Evolutionary conservation across 2,888 invertebrate genomes (phyloP).

Genomic region (Synanthedon myopaeformis): DNA sequence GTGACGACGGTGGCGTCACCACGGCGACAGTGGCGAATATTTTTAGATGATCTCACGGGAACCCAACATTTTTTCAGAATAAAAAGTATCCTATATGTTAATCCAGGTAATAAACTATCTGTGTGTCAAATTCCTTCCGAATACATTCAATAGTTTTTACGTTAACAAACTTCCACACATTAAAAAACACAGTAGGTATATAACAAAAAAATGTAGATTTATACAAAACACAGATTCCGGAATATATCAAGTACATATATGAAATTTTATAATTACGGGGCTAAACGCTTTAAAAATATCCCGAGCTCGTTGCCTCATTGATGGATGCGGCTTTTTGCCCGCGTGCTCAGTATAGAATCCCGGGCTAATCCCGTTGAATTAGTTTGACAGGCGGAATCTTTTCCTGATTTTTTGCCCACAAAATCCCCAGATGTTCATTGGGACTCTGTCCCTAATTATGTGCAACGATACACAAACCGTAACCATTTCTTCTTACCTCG

Average conservation of each 20-base stretch:
- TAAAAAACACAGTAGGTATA: not conserved
- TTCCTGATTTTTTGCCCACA: slow-evolving; percentile 52
- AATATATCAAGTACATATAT: not conserved
- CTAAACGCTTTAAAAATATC: slow-evolving; percentile 27
- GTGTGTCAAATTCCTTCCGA: too few relatives aligned
- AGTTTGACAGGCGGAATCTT: slow-evolving; percentile 61
- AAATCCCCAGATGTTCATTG: slow-evolving; percentile 56
- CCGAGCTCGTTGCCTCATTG: slow-evolving; percentile 33
- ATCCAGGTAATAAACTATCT: too few relatives aligned
- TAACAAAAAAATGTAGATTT: not conserved
- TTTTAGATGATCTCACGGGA: too few relatives aligned
- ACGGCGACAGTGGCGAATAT: too few relatives aligned
- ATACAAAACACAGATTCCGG: not conserved
- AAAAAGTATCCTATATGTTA: too few relatives aligned
- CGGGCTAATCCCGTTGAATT: slow-evolving; percentile 51
- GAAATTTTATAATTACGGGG: not conserved
- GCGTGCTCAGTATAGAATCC: slow-evolving; percentile 31
- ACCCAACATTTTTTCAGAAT: too few relatives aligned
- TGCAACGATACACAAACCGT: slow-evolving; percentile 49
- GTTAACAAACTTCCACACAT: too few relatives aligned
- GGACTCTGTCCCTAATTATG: slow-evolving; percentile 48
- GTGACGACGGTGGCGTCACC: too few relatives aligned
- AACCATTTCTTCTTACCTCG: slow-evolving; percentile 13
- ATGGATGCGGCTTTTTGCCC: slow-evolving; percentile 62
- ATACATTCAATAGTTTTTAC: too few relatives aligned